A percentile compares a stretch with the other conserved stretches of the same genome.
These are phyloP conservation scores for Parambassis ranga DNA, from an alignment of 2,797 vertebrate species.

Conservation along the genomic window DNA sequence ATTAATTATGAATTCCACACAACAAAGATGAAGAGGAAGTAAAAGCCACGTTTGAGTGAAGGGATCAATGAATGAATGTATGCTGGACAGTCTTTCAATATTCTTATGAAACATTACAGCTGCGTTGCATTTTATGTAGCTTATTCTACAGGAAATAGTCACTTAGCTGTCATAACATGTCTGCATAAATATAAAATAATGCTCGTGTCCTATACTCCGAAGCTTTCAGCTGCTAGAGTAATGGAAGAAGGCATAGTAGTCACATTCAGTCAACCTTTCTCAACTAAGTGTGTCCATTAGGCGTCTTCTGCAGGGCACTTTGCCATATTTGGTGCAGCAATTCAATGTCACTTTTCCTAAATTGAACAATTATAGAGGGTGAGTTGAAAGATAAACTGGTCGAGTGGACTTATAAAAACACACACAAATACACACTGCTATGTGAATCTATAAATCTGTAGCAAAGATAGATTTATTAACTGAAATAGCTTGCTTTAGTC, in stretches of 20 bases:
- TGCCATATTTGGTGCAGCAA: neutral
- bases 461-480: no score
- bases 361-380: neutral
- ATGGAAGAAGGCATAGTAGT: neutral
- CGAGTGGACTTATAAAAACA: neutral
- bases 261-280: neutral
- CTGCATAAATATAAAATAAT: neutral
- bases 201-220: neutral
- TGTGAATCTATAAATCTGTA: no score
- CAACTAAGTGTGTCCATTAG: neutral
- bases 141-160: neutral
- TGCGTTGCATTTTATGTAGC: neutral
- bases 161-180: neutral
- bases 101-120: neutral
- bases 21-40: neutral
- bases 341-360: neutral
- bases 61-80: neutral
- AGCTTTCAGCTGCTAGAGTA: neutral
- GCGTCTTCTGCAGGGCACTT: neutral
- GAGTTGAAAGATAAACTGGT: neutral
- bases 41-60: neutral
- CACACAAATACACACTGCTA: neutral
- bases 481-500: neutral
- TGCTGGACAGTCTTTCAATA: neutral
- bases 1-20: conserved; percentile 39